A percentile compares a stretch with the other conserved stretches of the same genome.
These are phyloP conservation scores for Stomatorhinus walkeri DNA, from an alignment of 2,797 vertebrate genomes.

Conservation along the genomic window DNA sequence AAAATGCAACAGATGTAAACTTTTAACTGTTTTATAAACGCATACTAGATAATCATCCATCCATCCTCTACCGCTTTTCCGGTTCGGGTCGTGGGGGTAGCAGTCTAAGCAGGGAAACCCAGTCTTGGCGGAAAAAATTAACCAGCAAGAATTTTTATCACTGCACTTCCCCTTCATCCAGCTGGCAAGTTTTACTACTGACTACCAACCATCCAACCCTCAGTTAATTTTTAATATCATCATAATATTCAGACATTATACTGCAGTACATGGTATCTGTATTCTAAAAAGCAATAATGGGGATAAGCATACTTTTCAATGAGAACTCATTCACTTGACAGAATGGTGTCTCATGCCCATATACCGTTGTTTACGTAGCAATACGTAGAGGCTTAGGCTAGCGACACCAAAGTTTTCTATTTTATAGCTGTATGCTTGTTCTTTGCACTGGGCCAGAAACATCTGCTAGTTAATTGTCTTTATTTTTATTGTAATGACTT, in stretches of 20 bases:
- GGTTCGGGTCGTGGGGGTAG: too few relatives aligned
- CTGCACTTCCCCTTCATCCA: not conserved
- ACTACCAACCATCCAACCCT: not conserved
- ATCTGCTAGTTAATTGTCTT: not conserved
- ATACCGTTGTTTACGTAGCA: not conserved
- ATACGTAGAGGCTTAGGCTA: not conserved
- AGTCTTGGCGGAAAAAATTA: not conserved
- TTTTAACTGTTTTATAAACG: not conserved
- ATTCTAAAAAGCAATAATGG: not conserved
- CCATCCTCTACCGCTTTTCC: too few relatives aligned
- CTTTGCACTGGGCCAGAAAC: not conserved
- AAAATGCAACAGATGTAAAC: not conserved
- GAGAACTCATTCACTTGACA: not conserved
- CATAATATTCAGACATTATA: not conserved
- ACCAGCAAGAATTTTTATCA: not conserved
- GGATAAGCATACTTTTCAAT: not conserved
- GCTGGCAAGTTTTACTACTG: not conserved
- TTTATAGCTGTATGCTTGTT: not conserved
- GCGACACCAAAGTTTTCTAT: not conserved
- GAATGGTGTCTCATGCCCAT: not conserved
- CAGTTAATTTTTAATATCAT: not conserved
- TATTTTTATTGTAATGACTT: not conserved
- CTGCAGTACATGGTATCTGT: not conserved
- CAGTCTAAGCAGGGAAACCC: too few relatives aligned
- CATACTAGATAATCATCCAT: not conserved